phyloP scores from a whole-genome alignment of 1,140 invertebrate genomes.

The Drosophila asahinai region DNA sequence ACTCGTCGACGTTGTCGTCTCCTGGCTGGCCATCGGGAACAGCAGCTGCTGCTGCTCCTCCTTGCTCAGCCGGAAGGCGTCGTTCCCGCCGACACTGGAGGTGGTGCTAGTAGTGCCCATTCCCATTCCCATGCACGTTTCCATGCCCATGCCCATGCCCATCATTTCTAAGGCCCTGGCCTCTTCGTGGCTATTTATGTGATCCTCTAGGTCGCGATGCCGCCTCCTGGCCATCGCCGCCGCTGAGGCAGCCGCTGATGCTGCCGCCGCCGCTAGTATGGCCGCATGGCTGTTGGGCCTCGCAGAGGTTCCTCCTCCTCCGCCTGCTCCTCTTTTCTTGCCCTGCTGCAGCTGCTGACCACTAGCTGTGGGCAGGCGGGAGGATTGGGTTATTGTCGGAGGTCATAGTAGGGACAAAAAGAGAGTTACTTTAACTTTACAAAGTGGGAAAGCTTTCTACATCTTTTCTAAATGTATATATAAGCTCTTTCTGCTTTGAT shows the following conservation, averaged over 20 bases:
- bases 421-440: too few relatives aligned
- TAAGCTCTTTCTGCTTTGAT: not conserved
- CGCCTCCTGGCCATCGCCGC: slow-evolving; percentile 49
- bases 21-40: slow-evolving; percentile 26
- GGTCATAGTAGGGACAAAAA: too few relatives aligned
- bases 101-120: slow-evolving; percentile 20
- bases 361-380: slow-evolving; percentile 21
- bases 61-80: slow-evolving; percentile 35
- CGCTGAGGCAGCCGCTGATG: slow-evolving; percentile 60
- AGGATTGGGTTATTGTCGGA: not conserved
- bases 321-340: not conserved
- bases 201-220: slow-evolving; percentile 41
- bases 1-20: slow-evolving; percentile 10
- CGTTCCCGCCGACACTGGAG: slow-evolving; percentile 21
- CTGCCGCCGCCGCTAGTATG: slow-evolving; percentile 64
- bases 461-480: too few relatives aligned
- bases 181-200: not conserved
- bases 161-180: not conserved
- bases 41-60: slow-evolving; percentile 18
- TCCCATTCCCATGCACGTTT: not conserved
- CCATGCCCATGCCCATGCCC: not conserved
- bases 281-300: slow-evolving; percentile 35
- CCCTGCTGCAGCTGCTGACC: slow-evolving; percentile 1
- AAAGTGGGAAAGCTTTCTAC: too few relatives aligned
- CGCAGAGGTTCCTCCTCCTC: too few relatives aligned